These are phyloP conservation scores for Falco punctatus DNA, from an alignment of 2,113 vertebrate genomes.

Conservation along the genomic window DNA sequence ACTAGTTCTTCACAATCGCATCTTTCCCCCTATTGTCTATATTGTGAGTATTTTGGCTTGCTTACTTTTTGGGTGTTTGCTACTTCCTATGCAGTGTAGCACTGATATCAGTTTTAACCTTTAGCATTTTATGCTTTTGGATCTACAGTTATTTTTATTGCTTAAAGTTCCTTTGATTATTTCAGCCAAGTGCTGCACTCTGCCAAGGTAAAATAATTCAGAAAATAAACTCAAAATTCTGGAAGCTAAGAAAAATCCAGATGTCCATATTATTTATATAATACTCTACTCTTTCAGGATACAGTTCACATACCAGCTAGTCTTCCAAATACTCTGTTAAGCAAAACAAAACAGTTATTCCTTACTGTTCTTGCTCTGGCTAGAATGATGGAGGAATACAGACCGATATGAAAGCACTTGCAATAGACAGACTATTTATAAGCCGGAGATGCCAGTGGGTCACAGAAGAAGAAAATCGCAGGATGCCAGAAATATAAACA, in stretches of 20 bases:
- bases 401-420: neutral
- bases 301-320: neutral
- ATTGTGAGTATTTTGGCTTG: neutral
- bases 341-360: neutral
- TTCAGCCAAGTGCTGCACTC: neutral
- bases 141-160: neutral
- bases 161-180: neutral
- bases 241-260: neutral
- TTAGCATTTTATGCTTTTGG: neutral
- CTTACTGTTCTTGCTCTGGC: neutral
- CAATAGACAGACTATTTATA: neutral
- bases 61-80: neutral
- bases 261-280: neutral
- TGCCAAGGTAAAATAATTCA: neutral
- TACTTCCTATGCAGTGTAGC: neutral
- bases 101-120: neutral
- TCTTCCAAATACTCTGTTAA: neutral
- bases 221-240: neutral
- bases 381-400: neutral
- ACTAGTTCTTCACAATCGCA: neutral
- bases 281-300: neutral
- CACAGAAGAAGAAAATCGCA: neutral
- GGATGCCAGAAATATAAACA: neutral
- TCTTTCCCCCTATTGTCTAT: neutral
- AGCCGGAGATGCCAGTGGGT: neutral